Evolutionary conservation across 2,888 invertebrate genomes (phyloP), one percentile per base, ranked within the genome.

Genomic region (Synergus umbraculus): DNA sequence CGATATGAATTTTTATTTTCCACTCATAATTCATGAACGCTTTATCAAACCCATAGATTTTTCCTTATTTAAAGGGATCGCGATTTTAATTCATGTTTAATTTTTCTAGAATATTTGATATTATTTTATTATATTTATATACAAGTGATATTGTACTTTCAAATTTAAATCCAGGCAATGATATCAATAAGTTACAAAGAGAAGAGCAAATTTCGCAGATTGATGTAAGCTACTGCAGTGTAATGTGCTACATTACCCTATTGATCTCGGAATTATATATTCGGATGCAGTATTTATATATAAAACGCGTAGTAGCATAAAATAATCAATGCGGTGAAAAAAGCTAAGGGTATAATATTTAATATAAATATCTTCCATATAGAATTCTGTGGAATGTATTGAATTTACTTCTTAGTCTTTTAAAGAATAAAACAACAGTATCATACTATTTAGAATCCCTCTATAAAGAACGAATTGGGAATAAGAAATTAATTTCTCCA

Each of bases 161-260:
- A 8, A n/a, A 9, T 15, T n/a, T 67, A 4, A 41, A 7, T 10
- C 2, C 18, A 41, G 13, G 60, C 9, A 12, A 9, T 7, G 43
- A 58, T 10, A n/a, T 63, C 29, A 15, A 9, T 76, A 12, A 22
- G 18, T 76, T 54, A 41, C 10, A 43, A 76, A 44, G 8, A n/a
- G 13, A 9, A 22, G 15, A 69, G 29, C 9, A 49, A 49, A 49
- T 29, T 15, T 49, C n/a, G n/a, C 69, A 69, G 37, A 73, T 54
- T 54, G 54, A 73, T 73, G 49, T 41, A 73, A 54, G 49, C 12
- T 10, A 54, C 54, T 73, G 73, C 73, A 73, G 73, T 49, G 37
- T 73, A 73, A 73, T 54, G 73, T 54, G 73, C 54, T 73, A 73
- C 73, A 73, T 73, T 73, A 73, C n/a, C 29, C 54, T 73, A 73